Base-by-base conservation (phyloP, 2,113 vertebrate genomes). In the Burhinus oedicnemus region DNA sequence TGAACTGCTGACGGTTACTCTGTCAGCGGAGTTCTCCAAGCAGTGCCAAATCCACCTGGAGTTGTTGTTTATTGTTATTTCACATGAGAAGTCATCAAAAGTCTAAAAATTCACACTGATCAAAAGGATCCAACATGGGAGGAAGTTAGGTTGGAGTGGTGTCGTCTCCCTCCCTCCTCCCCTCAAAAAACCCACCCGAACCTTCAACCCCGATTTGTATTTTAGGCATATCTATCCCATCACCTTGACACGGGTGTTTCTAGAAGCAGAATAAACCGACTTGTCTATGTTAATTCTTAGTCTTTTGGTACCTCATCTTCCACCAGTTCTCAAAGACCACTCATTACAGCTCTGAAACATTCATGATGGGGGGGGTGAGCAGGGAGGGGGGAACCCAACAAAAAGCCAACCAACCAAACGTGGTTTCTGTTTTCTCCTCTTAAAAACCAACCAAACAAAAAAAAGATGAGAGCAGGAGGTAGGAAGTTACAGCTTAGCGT, bases 161-260 rank as follows among this genome's bases (percentile, higher is more conserved):
- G 4, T 6, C 10, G 3, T 52, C 8, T 57, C 12, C 18, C 27
- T 26, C 5, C 5, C 40, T 20, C 20, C 3, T 3, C 1, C 13
- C 6, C 9, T 47, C 16, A 47, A 40, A 51, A 66, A 57, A 1
- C 7, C 19, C 47, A 44, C 21, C 38, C 11, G 45, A 14, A 66
- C 36, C 44, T 49, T 49, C 47, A 49, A 49, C 21, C 42, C 11
- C 49, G 12, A 66, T 49, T 49, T 40, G 12, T 36, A 74, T 54
- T 90, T 75, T 36, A 75, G 55, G 22, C 11, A 55, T 38, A 42
- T 6, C 21, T 19, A 25, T 49, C 62, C 6, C 19, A 71, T 66
- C 11, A 34, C 44, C 51, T 52, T 87, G 23, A 66, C 38, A 40
- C 9, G 3, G 18, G 11, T 55, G 19, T 32, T 76, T 65, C 74